phyloP scores from a whole-genome alignment of 1,140 invertebrate species.

The Calliopsis andreniformis region DNA sequence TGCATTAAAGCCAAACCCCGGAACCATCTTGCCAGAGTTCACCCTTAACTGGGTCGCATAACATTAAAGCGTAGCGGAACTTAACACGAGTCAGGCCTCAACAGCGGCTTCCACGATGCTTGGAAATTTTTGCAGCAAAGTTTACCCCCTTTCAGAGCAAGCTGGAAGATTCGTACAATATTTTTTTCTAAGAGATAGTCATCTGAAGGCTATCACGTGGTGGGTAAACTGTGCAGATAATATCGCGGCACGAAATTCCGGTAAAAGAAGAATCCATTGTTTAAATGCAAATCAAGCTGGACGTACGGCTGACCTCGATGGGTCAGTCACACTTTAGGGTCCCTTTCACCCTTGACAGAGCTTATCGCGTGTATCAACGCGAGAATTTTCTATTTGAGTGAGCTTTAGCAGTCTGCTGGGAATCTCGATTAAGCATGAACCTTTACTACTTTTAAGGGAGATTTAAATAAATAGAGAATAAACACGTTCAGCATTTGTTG shows the following conservation, averaged over 20 bases:
- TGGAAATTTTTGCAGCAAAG: neutral
- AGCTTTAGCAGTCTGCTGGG: neutral
- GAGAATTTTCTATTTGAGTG: constrained; percentile 25
- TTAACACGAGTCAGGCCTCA: neutral
- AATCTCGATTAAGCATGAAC: too few species aligned
- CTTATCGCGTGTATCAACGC: constrained; percentile 1
- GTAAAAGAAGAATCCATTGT: constrained; percentile 49
- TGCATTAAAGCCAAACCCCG: constrained; percentile 9
- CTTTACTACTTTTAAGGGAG: too few species aligned
- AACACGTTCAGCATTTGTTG: too few species aligned
- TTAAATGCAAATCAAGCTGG: constrained; percentile 52
- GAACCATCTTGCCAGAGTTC: neutral
- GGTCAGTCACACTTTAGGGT: constrained; percentile 55
- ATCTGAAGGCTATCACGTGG: neutral
- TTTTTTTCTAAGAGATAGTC: neutral
- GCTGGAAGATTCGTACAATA: neutral
- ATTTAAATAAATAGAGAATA: too few species aligned
- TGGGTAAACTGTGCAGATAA: neutral
- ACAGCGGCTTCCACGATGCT: neutral
- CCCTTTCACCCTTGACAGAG: constrained; percentile 22
- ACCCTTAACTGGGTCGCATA: constrained; percentile 21
- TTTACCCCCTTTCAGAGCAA: neutral
- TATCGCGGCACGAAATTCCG: constrained; percentile 16
- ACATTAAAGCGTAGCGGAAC: constrained; percentile 18
- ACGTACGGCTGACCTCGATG: constrained; percentile 48